These are phyloP conservation scores for Cephus pulcher DNA, from an alignment of 2,888 invertebrate species.

Conservation along the genomic window DNA sequence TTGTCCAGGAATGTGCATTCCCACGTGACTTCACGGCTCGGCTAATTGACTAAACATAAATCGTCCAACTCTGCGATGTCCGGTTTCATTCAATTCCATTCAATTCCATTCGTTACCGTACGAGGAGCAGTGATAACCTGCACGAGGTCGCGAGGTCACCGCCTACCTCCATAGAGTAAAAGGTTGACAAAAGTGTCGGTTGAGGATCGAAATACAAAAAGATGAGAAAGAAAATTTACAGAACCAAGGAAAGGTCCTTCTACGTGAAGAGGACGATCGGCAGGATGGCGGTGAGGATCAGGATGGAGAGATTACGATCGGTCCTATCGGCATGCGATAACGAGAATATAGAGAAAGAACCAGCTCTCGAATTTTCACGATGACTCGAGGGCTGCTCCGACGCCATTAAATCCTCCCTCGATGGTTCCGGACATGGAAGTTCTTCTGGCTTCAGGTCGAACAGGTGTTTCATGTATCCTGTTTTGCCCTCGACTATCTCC, in stretches of 20 bases:
- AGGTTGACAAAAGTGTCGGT: no score
- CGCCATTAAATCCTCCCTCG: constrained; percentile 61
- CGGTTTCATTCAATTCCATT: no score
- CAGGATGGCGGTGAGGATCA: constrained; percentile 33
- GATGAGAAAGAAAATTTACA: constrained; percentile 12
- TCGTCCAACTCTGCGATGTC: not conserved
- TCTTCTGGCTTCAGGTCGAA: constrained; percentile 57
- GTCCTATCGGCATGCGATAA: constrained; percentile 20
- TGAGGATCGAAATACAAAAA: constrained; percentile 2
- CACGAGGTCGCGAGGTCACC: no score
- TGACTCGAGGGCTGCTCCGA: constrained; percentile 61
- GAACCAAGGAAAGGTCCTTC: constrained; percentile 30
- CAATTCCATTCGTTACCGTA: no score
- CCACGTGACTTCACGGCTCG: not conserved
- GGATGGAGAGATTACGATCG: constrained; percentile 29
- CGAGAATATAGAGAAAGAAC: constrained; percentile 50
- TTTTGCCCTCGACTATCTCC: constrained; percentile 51
- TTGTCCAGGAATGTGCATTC: not conserved
- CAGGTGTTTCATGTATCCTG: constrained; percentile 51
- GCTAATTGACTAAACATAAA: not conserved
- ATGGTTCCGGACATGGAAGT: constrained; percentile 56
- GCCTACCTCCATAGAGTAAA: no score
- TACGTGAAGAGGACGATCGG: constrained; percentile 52
- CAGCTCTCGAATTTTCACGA: constrained; percentile 52
- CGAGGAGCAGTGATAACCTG: no score